phyloP scores from a whole-genome alignment of 2,888 invertebrate genomes.

The Phengaris arion region DNA sequence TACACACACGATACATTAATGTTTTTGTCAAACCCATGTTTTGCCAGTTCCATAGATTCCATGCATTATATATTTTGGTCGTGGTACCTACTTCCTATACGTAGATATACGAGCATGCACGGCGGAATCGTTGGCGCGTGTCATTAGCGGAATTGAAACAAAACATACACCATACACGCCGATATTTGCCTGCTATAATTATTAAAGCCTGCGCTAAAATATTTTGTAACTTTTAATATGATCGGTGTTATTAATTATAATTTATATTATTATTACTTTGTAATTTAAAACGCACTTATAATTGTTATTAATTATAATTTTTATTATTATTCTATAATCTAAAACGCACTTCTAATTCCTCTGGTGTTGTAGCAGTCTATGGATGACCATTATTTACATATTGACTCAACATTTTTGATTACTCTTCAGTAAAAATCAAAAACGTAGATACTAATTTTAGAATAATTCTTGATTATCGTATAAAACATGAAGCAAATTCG shows the following conservation, averaged over 20 bases:
- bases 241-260: neutral
- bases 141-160: slow-evolving; percentile 16
- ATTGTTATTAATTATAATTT: neutral
- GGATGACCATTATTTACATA: too few species aligned
- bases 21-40: too few species aligned
- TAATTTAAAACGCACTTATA: too few species aligned
- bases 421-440: too few species aligned
- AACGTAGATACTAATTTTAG: too few species aligned
- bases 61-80: neutral
- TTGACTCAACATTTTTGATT: too few species aligned
- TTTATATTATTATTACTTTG: neutral
- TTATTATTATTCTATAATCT: too few species aligned
- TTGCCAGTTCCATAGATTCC: neutral
- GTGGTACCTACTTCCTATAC: neutral
- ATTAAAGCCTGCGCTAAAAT: neutral
- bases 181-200: slow-evolving; percentile 1
- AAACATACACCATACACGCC: neutral
- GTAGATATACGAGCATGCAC: neutral
- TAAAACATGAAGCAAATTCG: too few species aligned
- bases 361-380: neutral
- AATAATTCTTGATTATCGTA: too few species aligned
- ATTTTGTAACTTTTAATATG: neutral
- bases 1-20: too few species aligned
- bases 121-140: neutral
- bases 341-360: neutral